Evolutionary conservation across 2,113 vertebrate species (phyloP).

Genomic region (Rhineura floridana): DNA sequence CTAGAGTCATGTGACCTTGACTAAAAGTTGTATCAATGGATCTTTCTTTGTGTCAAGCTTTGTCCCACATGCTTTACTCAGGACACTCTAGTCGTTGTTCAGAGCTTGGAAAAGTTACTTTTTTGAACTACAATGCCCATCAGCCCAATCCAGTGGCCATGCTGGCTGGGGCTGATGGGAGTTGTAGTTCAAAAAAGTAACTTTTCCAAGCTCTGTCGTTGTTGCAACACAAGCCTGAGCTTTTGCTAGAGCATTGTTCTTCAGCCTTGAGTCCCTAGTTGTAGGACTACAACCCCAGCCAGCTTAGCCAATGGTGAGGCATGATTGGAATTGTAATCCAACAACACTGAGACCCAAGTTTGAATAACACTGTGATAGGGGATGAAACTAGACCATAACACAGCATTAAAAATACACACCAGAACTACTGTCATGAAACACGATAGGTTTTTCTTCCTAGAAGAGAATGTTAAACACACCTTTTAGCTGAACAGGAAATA

Average conservation of each 20-base stretch:
- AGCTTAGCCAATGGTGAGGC: no score
- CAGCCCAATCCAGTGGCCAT: no score
- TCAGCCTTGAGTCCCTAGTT: not conserved
- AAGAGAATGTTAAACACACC: not conserved
- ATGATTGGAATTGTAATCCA: no score
- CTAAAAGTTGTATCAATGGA: not conserved
- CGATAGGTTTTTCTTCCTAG: not conserved
- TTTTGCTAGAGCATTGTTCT: not conserved
- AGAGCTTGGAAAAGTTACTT: no score
- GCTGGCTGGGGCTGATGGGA: no score
- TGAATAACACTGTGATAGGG: no score
- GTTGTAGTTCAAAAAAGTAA: no score
- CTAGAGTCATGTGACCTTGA: no score
- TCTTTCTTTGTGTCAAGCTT: not conserved
- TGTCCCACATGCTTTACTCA: not conserved
- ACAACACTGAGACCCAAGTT: no score
- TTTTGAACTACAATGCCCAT: no score
- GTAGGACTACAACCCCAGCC: no score
- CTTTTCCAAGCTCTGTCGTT: no score
- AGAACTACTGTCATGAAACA: not conserved
- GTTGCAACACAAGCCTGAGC: not conserved
- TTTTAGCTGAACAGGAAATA: conserved; percentile 10
- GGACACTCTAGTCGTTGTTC: not conserved
- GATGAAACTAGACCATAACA: not conserved
- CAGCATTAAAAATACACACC: not conserved